Evolutionary conservation across 2,113 vertebrate genomes (phyloP).

Genomic region (Urocitellus parryii): DNA sequence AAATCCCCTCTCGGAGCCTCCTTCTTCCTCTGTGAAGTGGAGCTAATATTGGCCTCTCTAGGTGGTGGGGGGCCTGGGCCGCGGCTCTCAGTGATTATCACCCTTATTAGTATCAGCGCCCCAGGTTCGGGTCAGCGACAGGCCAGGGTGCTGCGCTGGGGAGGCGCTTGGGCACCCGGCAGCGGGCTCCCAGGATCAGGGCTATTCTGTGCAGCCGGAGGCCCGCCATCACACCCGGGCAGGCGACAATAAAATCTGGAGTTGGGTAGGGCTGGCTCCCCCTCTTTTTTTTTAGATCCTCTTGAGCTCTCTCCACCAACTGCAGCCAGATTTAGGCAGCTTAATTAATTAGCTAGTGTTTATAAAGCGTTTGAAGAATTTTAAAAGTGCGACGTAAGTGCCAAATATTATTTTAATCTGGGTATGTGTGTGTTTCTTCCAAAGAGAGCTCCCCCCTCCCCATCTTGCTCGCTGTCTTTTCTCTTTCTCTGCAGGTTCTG

Average conservation of each 20-base stretch:
- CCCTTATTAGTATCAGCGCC: not conserved
- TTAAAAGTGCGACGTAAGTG: conserved; percentile 81
- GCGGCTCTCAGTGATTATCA: conserved; percentile 47
- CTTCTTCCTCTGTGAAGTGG: not conserved
- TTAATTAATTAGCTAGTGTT: conserved; percentile 85
- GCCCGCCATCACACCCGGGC: conserved; percentile 70
- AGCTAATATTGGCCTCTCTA: not conserved
- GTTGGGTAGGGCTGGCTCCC: conserved; percentile 8
- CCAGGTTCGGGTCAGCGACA: conserved; percentile 58
- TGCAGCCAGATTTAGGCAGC: conserved; percentile 78
- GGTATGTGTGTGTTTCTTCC: conserved; percentile 66
- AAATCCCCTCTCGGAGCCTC: not conserved
- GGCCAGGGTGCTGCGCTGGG: not conserved
- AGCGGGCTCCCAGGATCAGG: conserved; percentile 22
- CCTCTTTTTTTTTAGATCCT: conserved; percentile 56
- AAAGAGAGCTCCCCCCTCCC: not conserved
- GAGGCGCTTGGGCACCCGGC: not conserved
- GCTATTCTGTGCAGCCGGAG: conserved; percentile 66
- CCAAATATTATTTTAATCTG: conserved; percentile 85
- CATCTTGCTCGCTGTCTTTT: conserved; percentile 52
- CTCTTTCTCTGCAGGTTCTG: conserved; percentile 72
- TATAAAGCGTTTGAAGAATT: conserved; percentile 83
- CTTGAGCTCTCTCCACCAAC: conserved; percentile 74
- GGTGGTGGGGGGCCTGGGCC: not conserved
- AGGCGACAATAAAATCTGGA: conserved; percentile 70